A percentile compares a stretch with the other conserved stretches of the same genome.
phyloP scores from a whole-genome alignment of 1,140 invertebrate species.

The Frieseomelitta varia region DNA sequence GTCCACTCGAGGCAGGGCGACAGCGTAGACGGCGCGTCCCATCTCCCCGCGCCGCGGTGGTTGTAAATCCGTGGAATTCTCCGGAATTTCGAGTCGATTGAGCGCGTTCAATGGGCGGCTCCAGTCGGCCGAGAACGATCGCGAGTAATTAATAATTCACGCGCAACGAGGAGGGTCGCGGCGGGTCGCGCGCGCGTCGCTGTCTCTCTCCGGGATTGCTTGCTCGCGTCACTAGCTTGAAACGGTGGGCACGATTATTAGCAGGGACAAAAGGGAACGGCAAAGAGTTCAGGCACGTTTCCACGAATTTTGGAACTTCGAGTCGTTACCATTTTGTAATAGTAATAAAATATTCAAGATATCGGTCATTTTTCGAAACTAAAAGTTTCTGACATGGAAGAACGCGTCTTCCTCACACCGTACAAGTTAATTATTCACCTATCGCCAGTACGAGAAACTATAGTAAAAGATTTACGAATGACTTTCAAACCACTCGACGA shows the following conservation, averaged over 20 bases:
- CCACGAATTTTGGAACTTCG: no score
- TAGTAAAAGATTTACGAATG: no score
- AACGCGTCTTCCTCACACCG: no score
- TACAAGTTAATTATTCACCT: no score
- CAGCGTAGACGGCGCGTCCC: neutral
- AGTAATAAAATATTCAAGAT: no score
- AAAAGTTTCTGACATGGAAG: no score
- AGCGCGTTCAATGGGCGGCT: slow-evolving; percentile 17
- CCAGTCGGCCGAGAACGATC: slow-evolving; percentile 18
- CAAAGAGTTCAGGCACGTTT: no score
- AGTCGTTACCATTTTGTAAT: no score
- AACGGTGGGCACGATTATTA: neutral
- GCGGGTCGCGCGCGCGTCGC: no score
- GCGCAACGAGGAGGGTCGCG: slow-evolving; percentile 1
- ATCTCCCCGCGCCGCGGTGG: neutral
- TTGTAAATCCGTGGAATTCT: slow-evolving; percentile 31
- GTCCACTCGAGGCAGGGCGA: neutral
- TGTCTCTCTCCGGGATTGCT: neutral
- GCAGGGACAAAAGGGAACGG: neutral
- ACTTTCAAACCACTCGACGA: neutral
- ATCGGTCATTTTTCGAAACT: no score
- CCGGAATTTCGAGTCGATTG: slow-evolving; percentile 38
- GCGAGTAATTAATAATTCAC: slow-evolving; percentile 42
- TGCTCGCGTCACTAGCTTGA: neutral
- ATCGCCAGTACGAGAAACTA: no score